Evolutionary conservation across 2,888 invertebrate genomes (phyloP).

Genomic region (Noctua pronuba): DNA sequence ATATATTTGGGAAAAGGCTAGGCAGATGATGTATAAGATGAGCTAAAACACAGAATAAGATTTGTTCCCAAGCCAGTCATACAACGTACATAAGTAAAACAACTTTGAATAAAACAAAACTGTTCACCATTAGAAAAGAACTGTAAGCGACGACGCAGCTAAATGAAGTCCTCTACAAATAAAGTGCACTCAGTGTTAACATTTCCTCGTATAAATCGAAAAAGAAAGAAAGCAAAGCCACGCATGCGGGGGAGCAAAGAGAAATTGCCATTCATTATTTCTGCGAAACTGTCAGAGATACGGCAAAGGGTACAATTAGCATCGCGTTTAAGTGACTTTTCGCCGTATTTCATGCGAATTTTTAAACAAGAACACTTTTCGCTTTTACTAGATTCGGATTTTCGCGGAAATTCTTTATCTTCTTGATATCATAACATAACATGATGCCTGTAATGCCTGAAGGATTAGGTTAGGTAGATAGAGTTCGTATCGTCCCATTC

Average conservation of each 20-base stretch:
- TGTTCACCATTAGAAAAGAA: not conserved
- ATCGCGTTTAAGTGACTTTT: conserved; percentile 43
- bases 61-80: not conserved
- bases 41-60: not conserved
- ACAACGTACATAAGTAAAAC: not conserved
- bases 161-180: conserved; percentile 23
- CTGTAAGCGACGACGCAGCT: not conserved
- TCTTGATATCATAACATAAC: not conserved
- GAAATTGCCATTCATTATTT: conserved; percentile 51
- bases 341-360: conserved; percentile 31
- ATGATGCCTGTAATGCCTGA: too few relatives aligned
- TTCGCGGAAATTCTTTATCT: not conserved
- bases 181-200: conserved; percentile 36
- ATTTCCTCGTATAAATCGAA: conserved; percentile 21
- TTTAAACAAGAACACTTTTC: conserved; percentile 18
- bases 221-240: conserved; percentile 22
- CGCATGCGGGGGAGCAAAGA: conserved; percentile 36
- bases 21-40: too few relatives aligned
- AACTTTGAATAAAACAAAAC: not conserved
- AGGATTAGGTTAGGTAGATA: too few relatives aligned
- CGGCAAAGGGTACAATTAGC: conserved; percentile 56
- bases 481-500: too few relatives aligned
- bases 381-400: not conserved
- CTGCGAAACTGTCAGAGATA: conserved; percentile 36
- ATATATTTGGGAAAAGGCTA: too few relatives aligned